phyloP scores from a whole-genome alignment of 2,888 invertebrate species.

The Caenorhabditis sp. region DNA sequence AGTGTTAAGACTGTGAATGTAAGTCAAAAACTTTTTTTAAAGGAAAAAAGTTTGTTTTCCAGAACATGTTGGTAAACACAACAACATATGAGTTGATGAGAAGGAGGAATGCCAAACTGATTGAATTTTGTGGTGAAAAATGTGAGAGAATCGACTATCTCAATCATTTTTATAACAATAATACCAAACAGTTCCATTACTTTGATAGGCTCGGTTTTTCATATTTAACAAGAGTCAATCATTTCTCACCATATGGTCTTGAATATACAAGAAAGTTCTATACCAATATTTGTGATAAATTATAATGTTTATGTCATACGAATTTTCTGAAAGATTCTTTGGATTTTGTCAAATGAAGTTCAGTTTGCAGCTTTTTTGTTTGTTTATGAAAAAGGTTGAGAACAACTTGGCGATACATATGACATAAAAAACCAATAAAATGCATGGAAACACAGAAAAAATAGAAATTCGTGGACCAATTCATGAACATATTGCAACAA shows the following conservation, averaged over 20 bases:
- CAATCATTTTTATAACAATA: neutral
- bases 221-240: conserved; percentile 3
- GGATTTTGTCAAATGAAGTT: too few relatives aligned
- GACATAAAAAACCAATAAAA: too few relatives aligned
- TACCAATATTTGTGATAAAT: conserved; percentile 7
- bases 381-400: too few relatives aligned
- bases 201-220: neutral
- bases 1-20: neutral
- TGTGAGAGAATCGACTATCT: neutral
- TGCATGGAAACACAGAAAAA: too few relatives aligned
- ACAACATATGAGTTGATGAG: neutral
- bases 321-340: too few relatives aligned
- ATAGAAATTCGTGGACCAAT: too few relatives aligned
- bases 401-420: too few relatives aligned
- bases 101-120: neutral
- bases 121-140: neutral
- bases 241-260: conserved; percentile 11
- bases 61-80: neutral
- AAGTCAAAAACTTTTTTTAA: neutral
- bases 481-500: too few relatives aligned
- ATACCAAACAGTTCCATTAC: neutral
- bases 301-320: too few relatives aligned
- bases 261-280: neutral
- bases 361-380: too few relatives aligned
- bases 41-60: neutral